These are phyloP conservation scores for Cabera pusaria DNA, from an alignment of 2,888 invertebrate species.

Conservation along the genomic window DNA sequence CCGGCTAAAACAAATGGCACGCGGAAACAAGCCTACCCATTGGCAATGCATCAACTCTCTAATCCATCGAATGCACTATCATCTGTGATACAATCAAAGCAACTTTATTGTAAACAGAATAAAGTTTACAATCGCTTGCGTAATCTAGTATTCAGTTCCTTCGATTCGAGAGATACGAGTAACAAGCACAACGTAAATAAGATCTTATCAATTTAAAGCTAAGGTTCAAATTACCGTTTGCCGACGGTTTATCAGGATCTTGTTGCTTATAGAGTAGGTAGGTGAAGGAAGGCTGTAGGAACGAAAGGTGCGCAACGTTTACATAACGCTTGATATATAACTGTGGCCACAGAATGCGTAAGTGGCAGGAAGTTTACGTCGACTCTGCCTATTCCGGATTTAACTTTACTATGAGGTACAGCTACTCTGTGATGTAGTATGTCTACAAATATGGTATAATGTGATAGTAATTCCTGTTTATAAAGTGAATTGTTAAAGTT, in stretches of 20 bases:
- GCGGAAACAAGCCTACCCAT: conserved; percentile 17
- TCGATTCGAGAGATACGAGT: conserved; percentile 4
- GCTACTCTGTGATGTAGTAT: no score
- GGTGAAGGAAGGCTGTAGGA: conserved; percentile 8
- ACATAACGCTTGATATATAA: conserved; percentile 11
- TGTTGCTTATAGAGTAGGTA: conserved; percentile 5
- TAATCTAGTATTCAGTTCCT: conserved; percentile 2
- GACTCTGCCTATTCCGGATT: conserved; percentile 7
- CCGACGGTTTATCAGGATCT: conserved; percentile 8
- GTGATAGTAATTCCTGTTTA: no score
- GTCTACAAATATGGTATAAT: no score
- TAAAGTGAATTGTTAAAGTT: no score
- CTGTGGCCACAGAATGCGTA: conserved; percentile 12
- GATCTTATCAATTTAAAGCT: background rate
- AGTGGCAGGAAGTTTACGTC: conserved; percentile 16
- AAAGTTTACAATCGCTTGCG: conserved; percentile 4
- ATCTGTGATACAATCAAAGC: background rate
- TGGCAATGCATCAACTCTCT: conserved; percentile 24
- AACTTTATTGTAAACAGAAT: background rate
- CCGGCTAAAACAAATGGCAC: no score
- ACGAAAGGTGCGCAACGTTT: conserved; percentile 21
- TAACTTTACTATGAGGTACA: conserved; percentile 8
- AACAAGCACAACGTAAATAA: background rate
- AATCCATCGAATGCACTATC: conserved; percentile 8
- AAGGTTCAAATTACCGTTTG: conserved; percentile 4